Evolutionary conservation across 2,888 invertebrate genomes (phyloP), one percentile per base, ranked within the genome.

Genomic region (Ennomos erosarius): DNA sequence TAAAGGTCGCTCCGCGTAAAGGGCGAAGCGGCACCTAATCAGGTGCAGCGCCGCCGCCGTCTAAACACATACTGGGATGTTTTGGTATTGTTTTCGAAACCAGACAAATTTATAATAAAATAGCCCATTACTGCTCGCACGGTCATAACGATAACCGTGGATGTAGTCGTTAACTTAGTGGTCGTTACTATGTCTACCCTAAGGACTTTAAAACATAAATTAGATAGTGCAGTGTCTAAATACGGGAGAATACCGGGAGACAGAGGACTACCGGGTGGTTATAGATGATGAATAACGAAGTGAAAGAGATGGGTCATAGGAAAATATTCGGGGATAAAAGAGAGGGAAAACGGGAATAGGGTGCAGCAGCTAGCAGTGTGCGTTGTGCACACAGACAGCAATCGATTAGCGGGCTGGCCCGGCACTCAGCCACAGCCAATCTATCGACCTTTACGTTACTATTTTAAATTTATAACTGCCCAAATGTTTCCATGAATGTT

Each of bases 151-250:
- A 85, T 88, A 87, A 85, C 82, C 76, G 76, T 84, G 82, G 80
- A 85, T 84, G 82, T 81, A 84, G 78, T 79, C 83, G 81, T 88
- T 81, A 84, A 75, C 74, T 76, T 78, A 78, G 74, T 75, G 73
- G 73, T n/a, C n/a, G n/a, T n/a, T n/a, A n/a, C n/a, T n/a, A n/a
- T n/a, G n/a, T n/a, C n/a, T n/a, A 63, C 76, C 78, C 77, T 68
- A 76, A 78, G 80, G 79, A 82, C 78, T 85, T 81, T 83, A 78
- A 84, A 88, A 88, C 86, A 90, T 89, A 90, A 90, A 91, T 90
- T 91, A 89, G 90, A 88, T 89, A 88, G 88, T 86, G 85, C 86
- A 83, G 84, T 84, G 83, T 89, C 89, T 90, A 90, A 90, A 91
- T 90, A 90, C 86, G 84, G 84, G 85, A 85, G 88, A 85, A 87